phyloP scores from a whole-genome alignment of 2,888 invertebrate genomes.

The Stenodema calcarata region DNA sequence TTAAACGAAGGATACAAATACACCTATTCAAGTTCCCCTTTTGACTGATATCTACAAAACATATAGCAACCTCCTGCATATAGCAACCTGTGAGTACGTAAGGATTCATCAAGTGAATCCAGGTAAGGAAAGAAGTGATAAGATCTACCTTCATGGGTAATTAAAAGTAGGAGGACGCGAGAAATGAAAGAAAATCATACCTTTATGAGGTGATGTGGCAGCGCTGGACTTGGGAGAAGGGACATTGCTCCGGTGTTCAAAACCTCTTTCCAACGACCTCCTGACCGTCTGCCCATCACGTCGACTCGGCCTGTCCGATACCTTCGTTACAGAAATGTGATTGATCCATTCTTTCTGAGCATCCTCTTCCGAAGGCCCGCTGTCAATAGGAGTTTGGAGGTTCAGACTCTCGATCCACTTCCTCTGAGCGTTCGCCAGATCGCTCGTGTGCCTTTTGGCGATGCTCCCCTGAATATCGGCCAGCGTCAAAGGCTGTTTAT shows the following conservation, averaged over 20 bases:
- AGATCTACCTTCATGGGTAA: not conserved
- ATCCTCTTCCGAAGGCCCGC: slow-evolving; percentile 12
- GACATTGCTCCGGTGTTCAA: not conserved
- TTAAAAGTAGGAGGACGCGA: not conserved
- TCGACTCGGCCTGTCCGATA: slow-evolving; percentile 1
- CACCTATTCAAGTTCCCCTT: too few relatives aligned
- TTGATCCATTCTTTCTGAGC: slow-evolving; percentile 37
- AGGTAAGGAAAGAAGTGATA: too few relatives aligned
- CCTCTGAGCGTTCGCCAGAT: slow-evolving; percentile 39
- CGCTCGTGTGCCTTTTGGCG: slow-evolving; percentile 24
- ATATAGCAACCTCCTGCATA: too few relatives aligned
- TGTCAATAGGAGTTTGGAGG: not conserved
- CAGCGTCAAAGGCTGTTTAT: slow-evolving; percentile 18
- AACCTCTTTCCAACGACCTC: not conserved
- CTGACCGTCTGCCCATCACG: not conserved
- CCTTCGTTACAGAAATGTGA: not conserved
- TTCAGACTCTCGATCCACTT: slow-evolving; percentile 43
- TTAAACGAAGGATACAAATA: too few relatives aligned
- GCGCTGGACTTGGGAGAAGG: not conserved
- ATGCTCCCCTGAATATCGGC: slow-evolving; percentile 39
- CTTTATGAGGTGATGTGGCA: slow-evolving; percentile 26
- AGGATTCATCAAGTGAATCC: too few relatives aligned
- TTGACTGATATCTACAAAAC: too few relatives aligned
- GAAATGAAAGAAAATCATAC: not conserved
- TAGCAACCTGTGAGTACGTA: too few relatives aligned